phyloP scores from a whole-genome alignment of 2,888 invertebrate species.

The Coecobrya sp. region DNA sequence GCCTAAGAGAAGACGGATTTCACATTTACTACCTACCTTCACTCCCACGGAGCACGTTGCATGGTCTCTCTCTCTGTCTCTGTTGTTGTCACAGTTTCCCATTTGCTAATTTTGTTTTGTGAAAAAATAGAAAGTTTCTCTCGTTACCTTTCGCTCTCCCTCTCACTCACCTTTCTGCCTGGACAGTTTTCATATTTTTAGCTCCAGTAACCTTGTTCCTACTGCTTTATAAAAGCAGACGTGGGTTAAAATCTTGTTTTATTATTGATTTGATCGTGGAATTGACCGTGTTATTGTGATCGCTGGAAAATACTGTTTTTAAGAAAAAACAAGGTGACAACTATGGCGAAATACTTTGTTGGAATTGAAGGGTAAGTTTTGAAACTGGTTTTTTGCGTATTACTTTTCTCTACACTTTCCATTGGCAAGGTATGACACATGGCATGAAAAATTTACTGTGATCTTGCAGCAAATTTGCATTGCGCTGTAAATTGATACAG shows the following conservation, averaged over 20 bases:
- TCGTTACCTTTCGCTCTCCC: background rate
- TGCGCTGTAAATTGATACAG: too few relatives aligned
- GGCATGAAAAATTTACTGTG: background rate
- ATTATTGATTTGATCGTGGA: background rate
- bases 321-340: constrained; percentile 9
- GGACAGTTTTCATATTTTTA: background rate
- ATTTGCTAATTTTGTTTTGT: background rate
- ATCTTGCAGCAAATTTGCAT: background rate
- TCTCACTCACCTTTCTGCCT: background rate
- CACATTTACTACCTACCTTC: constrained; percentile 43
- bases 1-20: background rate
- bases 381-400: background rate
- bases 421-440: background rate
- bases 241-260: background rate
- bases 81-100: background rate
- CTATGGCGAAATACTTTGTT: constrained; percentile 77
- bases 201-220: background rate
- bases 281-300: background rate
- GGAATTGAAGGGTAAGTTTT: constrained; percentile 83
- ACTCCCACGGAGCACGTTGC: constrained; percentile 55
- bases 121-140: constrained; percentile 31
- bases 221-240: background rate
- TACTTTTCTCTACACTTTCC: background rate
- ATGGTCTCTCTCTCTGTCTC: background rate
- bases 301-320: background rate